These are phyloP conservation scores for Sciurus niger DNA, from an alignment of 2,113 vertebrate species.

Conservation along the genomic window DNA sequence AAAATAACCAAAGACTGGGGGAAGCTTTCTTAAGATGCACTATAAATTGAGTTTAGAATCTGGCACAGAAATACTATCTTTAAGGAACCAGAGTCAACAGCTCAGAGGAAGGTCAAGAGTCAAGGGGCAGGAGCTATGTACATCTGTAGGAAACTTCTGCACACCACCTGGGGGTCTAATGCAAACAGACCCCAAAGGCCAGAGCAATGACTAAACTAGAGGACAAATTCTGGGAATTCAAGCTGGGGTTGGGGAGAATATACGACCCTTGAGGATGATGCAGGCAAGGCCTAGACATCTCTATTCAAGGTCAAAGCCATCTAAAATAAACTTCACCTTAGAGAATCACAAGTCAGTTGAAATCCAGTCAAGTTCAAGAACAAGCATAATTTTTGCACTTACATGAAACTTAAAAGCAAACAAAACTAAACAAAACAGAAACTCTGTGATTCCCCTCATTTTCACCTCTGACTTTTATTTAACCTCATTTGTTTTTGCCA, in stretches of 20 bases:
- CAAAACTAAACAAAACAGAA: constrained; percentile 46
- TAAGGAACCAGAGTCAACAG: rapidly evolving
- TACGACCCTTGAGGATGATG: neutral
- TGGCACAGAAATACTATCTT: neutral
- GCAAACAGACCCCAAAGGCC: neutral
- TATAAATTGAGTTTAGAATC: neutral
- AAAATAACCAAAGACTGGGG: neutral
- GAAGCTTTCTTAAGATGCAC: neutral
- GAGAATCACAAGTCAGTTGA: neutral
- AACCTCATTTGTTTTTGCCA: constrained; percentile 44
- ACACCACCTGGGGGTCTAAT: neutral
- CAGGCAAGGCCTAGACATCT: neutral
- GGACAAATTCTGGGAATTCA: neutral
- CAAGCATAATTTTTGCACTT: neutral
- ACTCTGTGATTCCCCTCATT: constrained; percentile 28
- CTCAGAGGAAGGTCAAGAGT: neutral
- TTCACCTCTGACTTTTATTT: constrained; percentile 69
- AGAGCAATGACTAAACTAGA: neutral
- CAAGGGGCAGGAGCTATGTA: neutral
- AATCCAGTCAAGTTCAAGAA: neutral
- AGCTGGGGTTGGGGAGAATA: neutral
- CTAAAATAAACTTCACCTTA: neutral
- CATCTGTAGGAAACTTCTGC: neutral
- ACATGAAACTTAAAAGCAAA: constrained; percentile 16
- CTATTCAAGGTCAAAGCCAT: constrained; percentile 4